Evolutionary conservation across 64 coral and sea anemone genomes (phyloP).

Genomic region (Montipora cactus): DNA sequence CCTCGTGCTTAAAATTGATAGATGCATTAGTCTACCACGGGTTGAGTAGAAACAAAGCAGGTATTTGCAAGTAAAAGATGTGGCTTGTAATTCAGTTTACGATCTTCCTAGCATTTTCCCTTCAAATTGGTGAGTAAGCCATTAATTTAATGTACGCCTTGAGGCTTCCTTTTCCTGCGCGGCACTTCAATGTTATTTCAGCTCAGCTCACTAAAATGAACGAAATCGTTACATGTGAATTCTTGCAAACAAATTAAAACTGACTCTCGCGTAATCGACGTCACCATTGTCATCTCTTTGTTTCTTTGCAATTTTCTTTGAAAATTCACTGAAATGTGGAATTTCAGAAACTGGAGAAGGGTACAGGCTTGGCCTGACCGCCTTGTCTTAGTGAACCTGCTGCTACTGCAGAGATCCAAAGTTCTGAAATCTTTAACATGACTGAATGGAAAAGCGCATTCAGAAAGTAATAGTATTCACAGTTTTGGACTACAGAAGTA

Average conservation of each 20-base stretch:
- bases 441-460: too few relatives aligned
- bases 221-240: neutral
- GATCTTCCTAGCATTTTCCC: neutral
- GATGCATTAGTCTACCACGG: too few relatives aligned
- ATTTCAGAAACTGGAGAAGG: neutral
- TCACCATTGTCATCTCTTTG: too few relatives aligned
- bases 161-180: neutral
- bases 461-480: too few relatives aligned
- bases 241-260: neutral
- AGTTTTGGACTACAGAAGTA: too few relatives aligned
- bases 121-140: constrained; percentile 20
- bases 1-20: too few relatives aligned
- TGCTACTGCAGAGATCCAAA: too few relatives aligned
- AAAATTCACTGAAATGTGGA: neutral
- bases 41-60: neutral
- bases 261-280: neutral
- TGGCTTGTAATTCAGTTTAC: neutral
- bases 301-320: too few relatives aligned
- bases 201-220: neutral
- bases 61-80: neutral
- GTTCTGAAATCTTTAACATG: too few relatives aligned
- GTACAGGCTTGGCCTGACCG: too few relatives aligned
- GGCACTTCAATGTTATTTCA: neutral
- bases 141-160: neutral
- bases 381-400: too few relatives aligned